Evolutionary conservation across 2,113 vertebrate species (phyloP), one percentile per base, ranked within the genome.

Genomic region (Aix galericulata): DNA sequence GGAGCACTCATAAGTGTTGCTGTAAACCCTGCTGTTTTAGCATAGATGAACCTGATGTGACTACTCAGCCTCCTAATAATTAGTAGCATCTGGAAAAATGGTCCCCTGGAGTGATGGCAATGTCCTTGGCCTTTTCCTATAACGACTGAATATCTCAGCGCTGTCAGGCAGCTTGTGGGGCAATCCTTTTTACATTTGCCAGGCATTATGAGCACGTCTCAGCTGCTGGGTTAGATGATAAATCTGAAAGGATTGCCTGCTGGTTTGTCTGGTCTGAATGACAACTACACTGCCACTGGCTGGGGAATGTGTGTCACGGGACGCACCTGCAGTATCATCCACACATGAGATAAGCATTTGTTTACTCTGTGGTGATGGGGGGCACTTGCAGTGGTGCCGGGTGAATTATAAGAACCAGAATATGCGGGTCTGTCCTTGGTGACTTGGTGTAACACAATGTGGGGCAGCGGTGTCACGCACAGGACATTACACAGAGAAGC

Each of bases 391-490:
- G 53, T 79, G 46, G 46, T 29, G 17, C 16, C 69, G 66, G 53
- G 27, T 22, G 52, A 75, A 13, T 32, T 84, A 69, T 13, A 63
- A 18, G n/a, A 82, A 5, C 3, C 29, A 17, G 46, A 11, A 38
- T 12, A 5, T 56, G 69, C 60, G 44, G 52, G 52, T 86, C 38
- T 83, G 22, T 46, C 38, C 0, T 6, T 14, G 34, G 26, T 68
- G 66, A 6, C 52, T 59, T 78, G 64, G 4, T 86, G 16, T 74
- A 52, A 5, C 13, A 11, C 55, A 69, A 55, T 44, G 31, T 0
- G 2, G 48, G 67, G 8, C 46, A 29, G 16, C 20, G 0, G 0
- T 0, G 0, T 81, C 50, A n/a, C 34, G 36, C 38, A 3, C 11
- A 29, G 67, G 55, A 23, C n/a, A 25, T 86, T 84, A 31, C 34